phyloP scores from a whole-genome alignment of 2,113 vertebrate genomes.

The Excalfactoria chinensis region DNA sequence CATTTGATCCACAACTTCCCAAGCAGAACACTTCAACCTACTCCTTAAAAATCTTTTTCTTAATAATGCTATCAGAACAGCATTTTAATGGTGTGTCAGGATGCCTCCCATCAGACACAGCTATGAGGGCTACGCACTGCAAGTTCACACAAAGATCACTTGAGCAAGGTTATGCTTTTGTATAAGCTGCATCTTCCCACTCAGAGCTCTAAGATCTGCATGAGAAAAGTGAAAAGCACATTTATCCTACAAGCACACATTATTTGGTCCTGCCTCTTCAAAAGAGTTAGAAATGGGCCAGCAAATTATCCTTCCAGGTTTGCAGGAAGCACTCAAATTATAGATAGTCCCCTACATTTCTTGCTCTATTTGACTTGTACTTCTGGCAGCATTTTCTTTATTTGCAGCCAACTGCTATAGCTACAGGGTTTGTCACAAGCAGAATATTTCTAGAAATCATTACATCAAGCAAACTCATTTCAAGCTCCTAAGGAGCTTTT shows the following conservation, averaged over 20 bases:
- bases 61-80: background rate
- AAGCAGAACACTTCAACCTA: background rate
- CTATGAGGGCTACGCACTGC: background rate
- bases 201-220: accelerated
- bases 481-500: background rate
- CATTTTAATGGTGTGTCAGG: background rate
- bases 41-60: background rate
- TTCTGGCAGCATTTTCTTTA: background rate
- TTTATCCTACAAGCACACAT: background rate
- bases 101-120: background rate
- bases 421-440: background rate
- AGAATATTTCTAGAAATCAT: background rate
- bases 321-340: background rate
- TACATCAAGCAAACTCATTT: background rate
- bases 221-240: background rate
- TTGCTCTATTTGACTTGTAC: background rate
- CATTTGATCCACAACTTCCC: background rate
- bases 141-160: background rate
- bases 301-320: background rate
- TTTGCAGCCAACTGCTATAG: background rate
- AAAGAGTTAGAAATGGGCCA: background rate
- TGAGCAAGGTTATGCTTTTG: background rate
- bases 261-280: background rate
- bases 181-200: background rate
- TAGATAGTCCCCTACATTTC: background rate